Conservation (phyloP, 2,888 invertebrate genomes). For the Dione vanillae region DNA sequence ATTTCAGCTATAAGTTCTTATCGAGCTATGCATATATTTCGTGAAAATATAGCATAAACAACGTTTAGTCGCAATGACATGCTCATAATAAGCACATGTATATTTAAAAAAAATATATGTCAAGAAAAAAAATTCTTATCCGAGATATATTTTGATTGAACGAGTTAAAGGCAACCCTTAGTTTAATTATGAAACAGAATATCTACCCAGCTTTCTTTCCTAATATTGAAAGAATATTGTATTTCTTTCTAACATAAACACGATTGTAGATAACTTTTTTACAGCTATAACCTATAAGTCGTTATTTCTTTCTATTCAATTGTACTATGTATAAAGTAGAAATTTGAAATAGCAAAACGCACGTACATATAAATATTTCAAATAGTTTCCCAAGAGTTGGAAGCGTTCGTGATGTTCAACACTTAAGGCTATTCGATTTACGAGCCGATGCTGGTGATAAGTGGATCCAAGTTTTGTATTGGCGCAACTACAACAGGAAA, state of each 20-base stretch:
- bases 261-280: too few relatives aligned
- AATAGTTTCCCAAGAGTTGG: constrained; percentile 38
- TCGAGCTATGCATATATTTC: too few relatives aligned
- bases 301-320: neutral
- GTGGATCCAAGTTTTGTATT: constrained; percentile 37
- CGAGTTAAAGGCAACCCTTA: neutral
- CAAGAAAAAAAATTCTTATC: neutral
- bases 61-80: neutral
- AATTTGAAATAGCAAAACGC: neutral
- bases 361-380: constrained; percentile 38
- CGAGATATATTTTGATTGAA: neutral
- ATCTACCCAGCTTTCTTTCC: too few relatives aligned
- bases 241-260: too few relatives aligned
- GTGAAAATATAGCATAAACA: too few relatives aligned
- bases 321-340: neutral
- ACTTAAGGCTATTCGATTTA: constrained; percentile 47
- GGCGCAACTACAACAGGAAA: constrained; percentile 16
- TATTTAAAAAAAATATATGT: neutral
- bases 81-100: neutral
- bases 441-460: constrained; percentile 42
- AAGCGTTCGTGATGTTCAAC: constrained; percentile 45
- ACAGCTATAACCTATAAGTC: neutral
- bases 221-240: too few relatives aligned
- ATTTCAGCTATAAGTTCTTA: too few relatives aligned
- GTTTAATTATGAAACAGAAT: neutral